A percentile compares a stretch with the other conserved stretches of the same genome.
Conservation (phyloP, 1,140 invertebrate genomes). For the Uloborus diversus region DNA sequence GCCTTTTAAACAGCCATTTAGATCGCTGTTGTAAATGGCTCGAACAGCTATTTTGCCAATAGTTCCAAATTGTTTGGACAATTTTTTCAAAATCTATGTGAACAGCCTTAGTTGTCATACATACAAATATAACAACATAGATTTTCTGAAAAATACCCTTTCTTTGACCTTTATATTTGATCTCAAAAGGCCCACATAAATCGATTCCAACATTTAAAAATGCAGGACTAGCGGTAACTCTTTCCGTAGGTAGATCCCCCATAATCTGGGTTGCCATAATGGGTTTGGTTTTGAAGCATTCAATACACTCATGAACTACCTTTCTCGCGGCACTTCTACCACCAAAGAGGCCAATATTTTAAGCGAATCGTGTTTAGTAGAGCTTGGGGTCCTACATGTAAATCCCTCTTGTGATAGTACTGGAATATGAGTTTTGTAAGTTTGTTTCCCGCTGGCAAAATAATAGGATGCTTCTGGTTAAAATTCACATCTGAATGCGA, state of each 20-base stretch:
- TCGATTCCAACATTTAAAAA: neutral
- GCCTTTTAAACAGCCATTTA: too few relatives aligned
- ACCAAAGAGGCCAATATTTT: neutral
- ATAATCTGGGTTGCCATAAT: neutral
- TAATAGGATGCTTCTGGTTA: too few relatives aligned
- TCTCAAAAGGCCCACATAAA: neutral
- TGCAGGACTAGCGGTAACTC: neutral
- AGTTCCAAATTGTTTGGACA: too few relatives aligned
- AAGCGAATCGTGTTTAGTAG: neutral
- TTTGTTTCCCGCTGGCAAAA: too few relatives aligned
- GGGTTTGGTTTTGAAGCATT: neutral
- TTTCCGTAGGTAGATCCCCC: neutral
- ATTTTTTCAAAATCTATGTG: too few relatives aligned
- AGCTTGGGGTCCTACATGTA: conserved; percentile 10
- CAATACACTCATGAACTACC: neutral
- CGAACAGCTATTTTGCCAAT: too few relatives aligned
- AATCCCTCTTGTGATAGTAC: neutral
- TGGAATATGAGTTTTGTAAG: too few relatives aligned
- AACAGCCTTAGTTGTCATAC: too few relatives aligned
- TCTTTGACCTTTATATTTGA: neutral
- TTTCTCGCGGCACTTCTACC: neutral
- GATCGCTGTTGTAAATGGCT: too few relatives aligned
- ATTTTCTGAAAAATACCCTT: neutral
- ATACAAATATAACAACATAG: too few relatives aligned
- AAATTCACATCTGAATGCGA: too few relatives aligned